Conservation (phyloP, 2,888 invertebrate species). For the Omphaloscelis lunosa region DNA sequence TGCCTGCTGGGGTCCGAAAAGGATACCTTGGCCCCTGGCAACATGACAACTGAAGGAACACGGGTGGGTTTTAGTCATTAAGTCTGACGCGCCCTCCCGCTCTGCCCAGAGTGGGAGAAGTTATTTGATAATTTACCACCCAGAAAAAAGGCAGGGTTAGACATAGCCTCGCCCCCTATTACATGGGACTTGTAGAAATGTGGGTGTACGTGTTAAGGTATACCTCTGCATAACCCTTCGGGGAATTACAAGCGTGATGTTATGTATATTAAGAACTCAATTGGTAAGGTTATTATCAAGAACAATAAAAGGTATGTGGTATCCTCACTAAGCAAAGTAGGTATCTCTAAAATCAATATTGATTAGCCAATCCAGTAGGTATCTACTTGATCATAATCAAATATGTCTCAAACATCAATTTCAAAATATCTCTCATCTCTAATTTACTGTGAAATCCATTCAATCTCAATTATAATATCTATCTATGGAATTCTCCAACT, state of each 20-base stretch:
- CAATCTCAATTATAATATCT: conserved; percentile 67
- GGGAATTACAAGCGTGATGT: too few species aligned
- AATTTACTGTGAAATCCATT: conserved; percentile 63
- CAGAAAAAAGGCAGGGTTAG: too few species aligned
- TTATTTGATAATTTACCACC: too few species aligned
- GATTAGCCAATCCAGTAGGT: conserved; percentile 25
- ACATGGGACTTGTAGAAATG: not conserved
- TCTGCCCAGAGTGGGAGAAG: too few species aligned
- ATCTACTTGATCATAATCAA: conserved; percentile 46
- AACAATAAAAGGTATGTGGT: not conserved
- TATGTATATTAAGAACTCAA: not conserved
- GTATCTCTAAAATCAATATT: conserved; percentile 17
- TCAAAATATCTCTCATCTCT: conserved; percentile 41
- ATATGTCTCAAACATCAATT: conserved; percentile 51
- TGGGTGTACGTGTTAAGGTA: not conserved
- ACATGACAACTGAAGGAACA: too few species aligned
- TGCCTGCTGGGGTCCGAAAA: too few species aligned
- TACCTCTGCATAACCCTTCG: not conserved
- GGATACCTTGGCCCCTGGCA: too few species aligned
- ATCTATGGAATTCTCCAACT: conserved; percentile 64
- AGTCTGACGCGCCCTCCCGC: too few species aligned
- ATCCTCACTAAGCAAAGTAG: not conserved
- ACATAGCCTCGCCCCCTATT: not conserved
- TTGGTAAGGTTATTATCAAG: not conserved
- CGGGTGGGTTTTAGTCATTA: too few species aligned